Evolutionary conservation across 2,888 invertebrate species (phyloP), one percentile per base, ranked within the genome.

Genomic region (Lithophane ornitopus): DNA sequence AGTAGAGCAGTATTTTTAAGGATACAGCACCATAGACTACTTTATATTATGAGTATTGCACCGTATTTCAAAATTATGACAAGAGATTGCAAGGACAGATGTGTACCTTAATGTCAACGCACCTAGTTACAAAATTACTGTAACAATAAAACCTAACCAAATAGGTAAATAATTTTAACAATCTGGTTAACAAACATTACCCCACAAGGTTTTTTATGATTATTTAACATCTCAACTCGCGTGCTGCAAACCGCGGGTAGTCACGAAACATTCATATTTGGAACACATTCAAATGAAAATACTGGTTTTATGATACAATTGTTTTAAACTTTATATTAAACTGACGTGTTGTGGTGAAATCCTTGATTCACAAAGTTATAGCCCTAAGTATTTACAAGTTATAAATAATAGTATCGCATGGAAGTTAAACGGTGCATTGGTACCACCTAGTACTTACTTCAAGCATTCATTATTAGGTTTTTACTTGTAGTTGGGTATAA

Each of bases 221-320:
- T 80, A 81, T 80, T 87, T 80, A 69, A 76, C 80, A 85, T 75
- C 74, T 77, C 54, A 82, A 44, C 22, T 85, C 54, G 87, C 87
- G 88, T 88, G 84, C 28, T 82, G 78, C 16, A 67, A 78, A 77
- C 63, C 54, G 65, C 41, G 70, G 62, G 61, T 66, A 76, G 80
- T 79, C 83, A 78, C 83, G 81, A 70, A 77, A 80, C 56, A 62
- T 78, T 86, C 49, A 46, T 62, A 73, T 74, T 80, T 75, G 68
- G 63, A 85, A 85, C 70, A 74, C 54, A 70, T 78, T 74, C 69
- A 74, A 85, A 86, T 73, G 34, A 75, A 74, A 63, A 62, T 82
- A 81, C 76, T 62, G 54, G 76, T 76, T 76, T 74, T 52, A 66
- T 41, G 46, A 77, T 72, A 26, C 54, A 12, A 63, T 52, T 62